phyloP scores from a whole-genome alignment of 2,888 invertebrate species.

The Sarcophaga subvicina region DNA sequence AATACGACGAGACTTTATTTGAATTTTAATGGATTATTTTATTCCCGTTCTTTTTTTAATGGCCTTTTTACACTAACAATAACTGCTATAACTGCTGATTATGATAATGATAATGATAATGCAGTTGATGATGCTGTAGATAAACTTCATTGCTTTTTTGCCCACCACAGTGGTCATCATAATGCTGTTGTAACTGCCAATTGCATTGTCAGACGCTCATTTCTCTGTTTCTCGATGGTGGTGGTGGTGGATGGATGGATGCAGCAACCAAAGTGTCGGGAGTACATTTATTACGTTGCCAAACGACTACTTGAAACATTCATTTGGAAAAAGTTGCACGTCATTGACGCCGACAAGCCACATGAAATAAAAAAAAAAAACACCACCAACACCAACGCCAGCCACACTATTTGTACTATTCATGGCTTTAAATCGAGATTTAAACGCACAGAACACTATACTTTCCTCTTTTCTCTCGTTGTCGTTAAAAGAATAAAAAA shows the following conservation, averaged over 20 bases:
- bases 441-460: background rate
- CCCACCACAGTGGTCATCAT: background rate
- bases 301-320: conserved; percentile 33
- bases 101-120: conserved; percentile 17
- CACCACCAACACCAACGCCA: conserved; percentile 17
- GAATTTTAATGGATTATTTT: conserved; percentile 67
- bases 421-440: conserved; percentile 19
- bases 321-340: conserved; percentile 46
- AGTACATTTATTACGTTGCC: background rate
- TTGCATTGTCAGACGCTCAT: background rate
- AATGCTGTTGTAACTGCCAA: conserved; percentile 4
- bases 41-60: conserved; percentile 35
- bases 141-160: background rate
- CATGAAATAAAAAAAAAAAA: background rate
- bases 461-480: background rate
- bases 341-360: conserved; percentile 35
- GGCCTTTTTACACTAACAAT: conserved; percentile 40
- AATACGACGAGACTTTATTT: conserved; percentile 51
- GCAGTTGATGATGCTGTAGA: conserved; percentile 13
- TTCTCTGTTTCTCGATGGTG: background rate
- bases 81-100: background rate
- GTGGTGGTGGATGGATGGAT: background rate
- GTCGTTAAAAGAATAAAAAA: conserved; percentile 6
- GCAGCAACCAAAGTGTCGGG: background rate
- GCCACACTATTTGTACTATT: background rate